phyloP scores from a whole-genome alignment of 2,888 invertebrate genomes.

The Plusia festucae region DNA sequence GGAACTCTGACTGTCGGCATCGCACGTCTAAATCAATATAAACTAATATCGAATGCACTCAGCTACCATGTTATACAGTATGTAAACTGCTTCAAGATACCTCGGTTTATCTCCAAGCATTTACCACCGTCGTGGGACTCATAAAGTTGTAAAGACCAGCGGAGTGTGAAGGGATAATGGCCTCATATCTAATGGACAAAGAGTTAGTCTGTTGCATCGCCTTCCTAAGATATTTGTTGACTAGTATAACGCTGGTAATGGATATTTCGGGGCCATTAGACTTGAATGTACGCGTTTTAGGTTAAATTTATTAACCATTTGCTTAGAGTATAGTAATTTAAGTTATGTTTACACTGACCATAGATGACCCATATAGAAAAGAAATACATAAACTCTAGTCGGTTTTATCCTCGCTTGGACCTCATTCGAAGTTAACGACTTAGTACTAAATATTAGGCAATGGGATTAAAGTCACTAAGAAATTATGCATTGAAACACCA shows the following conservation, averaged over 20 bases:
- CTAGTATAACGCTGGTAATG: conserved; percentile 8
- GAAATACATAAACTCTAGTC: neutral
- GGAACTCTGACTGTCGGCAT: neutral
- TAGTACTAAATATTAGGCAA: too few relatives aligned
- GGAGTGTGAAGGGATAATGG: conserved; percentile 53
- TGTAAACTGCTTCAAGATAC: conserved; percentile 40
- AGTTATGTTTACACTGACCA: neutral
- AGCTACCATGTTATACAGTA: conserved; percentile 25
- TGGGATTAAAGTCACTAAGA: neutral
- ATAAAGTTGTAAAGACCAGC: conserved; percentile 55
- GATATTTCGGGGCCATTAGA: conserved; percentile 10
- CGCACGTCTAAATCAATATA: conserved; percentile 10
- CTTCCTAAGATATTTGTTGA: conserved; percentile 20
- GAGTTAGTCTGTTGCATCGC: conserved; percentile 43
- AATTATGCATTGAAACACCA: too few relatives aligned
- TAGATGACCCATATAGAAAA: neutral
- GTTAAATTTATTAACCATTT: conserved; percentile 1
- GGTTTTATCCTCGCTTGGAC: too few relatives aligned
- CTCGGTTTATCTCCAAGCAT: conserved; percentile 40
- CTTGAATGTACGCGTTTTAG: neutral
- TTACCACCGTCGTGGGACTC: conserved; percentile 46
- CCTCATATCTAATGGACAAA: conserved; percentile 49
- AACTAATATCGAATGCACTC: conserved; percentile 28
- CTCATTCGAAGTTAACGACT: too few relatives aligned
- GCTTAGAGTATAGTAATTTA: neutral